These are phyloP conservation scores for Anisognathus igniventris DNA, from an alignment of 2,797 vertebrate species.

Conservation along the genomic window DNA sequence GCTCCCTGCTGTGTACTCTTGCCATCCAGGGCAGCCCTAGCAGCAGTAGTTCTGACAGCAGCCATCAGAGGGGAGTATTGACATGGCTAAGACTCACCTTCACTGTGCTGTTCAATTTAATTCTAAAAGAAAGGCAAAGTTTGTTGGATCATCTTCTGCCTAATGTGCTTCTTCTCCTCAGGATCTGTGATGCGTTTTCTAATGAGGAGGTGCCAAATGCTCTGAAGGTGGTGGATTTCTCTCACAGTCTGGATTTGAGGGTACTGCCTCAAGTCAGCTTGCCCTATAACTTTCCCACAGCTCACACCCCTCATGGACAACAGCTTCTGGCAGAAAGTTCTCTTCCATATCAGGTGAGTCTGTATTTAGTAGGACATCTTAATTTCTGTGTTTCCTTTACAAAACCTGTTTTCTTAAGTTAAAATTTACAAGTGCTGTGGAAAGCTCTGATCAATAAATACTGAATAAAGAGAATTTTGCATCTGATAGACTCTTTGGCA, in stretches of 20 bases:
- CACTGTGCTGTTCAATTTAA: background rate
- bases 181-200: slow-evolving; percentile 65
- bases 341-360: slow-evolving; percentile 72
- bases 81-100: background rate
- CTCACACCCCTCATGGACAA: slow-evolving; percentile 67
- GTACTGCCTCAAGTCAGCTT: slow-evolving; percentile 23
- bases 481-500: background rate
- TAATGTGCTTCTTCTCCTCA: slow-evolving; percentile 47
- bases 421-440: background rate
- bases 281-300: slow-evolving; percentile 65
- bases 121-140: background rate
- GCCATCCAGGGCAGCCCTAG: background rate
- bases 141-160: background rate
- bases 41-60: slow-evolving; percentile 27
- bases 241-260: slow-evolving; percentile 77
- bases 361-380: background rate
- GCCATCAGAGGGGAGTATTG: slow-evolving; percentile 70
- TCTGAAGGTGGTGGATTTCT: slow-evolving; percentile 78
- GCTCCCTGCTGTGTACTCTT: background rate
- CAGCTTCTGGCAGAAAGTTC: slow-evolving; percentile 66
- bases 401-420: background rate
- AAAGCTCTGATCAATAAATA: background rate
- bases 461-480: background rate
- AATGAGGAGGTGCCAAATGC: slow-evolving; percentile 41
- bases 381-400: background rate